phyloP scores from a whole-genome alignment of 2,888 invertebrate genomes.

The Octonoba sinensis region DNA sequence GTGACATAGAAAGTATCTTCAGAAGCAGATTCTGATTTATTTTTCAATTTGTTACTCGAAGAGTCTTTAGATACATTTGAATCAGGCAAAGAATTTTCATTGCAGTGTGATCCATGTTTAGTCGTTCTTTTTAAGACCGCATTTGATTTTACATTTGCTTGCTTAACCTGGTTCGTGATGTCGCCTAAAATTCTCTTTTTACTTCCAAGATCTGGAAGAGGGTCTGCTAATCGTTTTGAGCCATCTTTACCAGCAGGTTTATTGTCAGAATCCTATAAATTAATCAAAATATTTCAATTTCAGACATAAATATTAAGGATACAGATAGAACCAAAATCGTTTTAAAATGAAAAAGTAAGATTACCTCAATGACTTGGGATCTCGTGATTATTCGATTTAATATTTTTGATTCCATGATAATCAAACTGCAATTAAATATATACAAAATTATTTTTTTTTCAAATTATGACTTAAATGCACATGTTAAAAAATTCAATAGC shows the following conservation, averaged over 20 bases:
- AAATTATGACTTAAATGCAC: too few relatives aligned
- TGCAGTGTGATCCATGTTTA: neutral
- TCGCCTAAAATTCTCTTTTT: conserved; percentile 65
- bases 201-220: conserved; percentile 40
- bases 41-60: neutral
- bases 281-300: neutral
- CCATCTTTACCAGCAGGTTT: conserved; percentile 23
- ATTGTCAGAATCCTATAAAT: conserved; percentile 13
- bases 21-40: conserved; percentile 3
- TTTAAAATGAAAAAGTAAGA: too few relatives aligned
- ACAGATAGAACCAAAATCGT: too few relatives aligned
- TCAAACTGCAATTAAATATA: neutral
- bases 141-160: neutral
- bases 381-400: conserved; percentile 8
- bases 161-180: conserved; percentile 55
- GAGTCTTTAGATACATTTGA: conserved; percentile 18
- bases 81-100: conserved; percentile 1
- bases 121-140: neutral
- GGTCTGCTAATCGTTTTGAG: conserved; percentile 58
- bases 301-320: neutral
- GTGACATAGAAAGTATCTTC: conserved; percentile 12
- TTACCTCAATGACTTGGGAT: conserved; percentile 17
- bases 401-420: conserved; percentile 32
- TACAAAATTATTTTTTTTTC: too few relatives aligned
- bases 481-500: too few relatives aligned